Evolutionary conservation across 2,113 vertebrate genomes (phyloP).

Genomic region (Dryoscopus gambensis): DNA sequence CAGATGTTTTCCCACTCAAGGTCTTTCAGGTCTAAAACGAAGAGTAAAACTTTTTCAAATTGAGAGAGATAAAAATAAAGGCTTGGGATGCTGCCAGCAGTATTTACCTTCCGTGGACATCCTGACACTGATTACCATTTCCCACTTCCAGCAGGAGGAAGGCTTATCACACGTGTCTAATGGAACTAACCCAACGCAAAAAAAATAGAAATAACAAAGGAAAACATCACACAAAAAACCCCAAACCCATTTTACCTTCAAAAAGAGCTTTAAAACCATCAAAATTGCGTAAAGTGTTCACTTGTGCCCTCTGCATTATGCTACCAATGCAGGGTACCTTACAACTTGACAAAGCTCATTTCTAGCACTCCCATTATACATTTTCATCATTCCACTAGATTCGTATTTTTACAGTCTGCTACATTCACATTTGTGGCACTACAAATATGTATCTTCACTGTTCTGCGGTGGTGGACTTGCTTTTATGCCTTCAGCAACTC

Average conservation of each 20-base stretch:
- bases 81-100: neutral
- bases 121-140: neutral
- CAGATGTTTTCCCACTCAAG: neutral
- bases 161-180: accelerated
- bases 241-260: neutral
- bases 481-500: neutral
- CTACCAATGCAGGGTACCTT: neutral
- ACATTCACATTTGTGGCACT: neutral
- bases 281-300: neutral
- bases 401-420: neutral
- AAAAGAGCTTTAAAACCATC: neutral
- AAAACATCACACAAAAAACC: neutral
- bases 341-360: neutral
- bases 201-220: accelerated
- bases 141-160: neutral
- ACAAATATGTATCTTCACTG: neutral
- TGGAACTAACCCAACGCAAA: neutral
- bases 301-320: neutral
- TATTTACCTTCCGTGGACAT: neutral
- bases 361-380: neutral
- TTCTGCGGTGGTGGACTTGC: neutral
- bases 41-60: neutral
- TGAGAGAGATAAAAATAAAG: neutral
- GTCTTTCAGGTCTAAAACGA: neutral
- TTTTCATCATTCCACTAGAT: neutral